Conservation (phyloP, 2,888 invertebrate species). For the Saturnia japonica region DNA sequence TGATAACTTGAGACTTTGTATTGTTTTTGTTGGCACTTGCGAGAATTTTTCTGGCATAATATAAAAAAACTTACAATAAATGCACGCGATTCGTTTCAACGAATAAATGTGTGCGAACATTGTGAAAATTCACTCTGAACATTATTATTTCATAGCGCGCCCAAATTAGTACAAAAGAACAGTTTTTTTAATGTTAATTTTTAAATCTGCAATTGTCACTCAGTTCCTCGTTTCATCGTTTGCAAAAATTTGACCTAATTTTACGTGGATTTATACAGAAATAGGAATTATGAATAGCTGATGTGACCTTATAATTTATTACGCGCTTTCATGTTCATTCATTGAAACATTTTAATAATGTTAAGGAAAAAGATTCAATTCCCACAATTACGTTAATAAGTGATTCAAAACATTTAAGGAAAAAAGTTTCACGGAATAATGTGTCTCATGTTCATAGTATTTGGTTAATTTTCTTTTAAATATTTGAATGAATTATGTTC, state of each 20-base stretch:
- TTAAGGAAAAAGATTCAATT: slow-evolving; percentile 16
- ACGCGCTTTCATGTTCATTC: background rate
- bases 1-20: too few relatives aligned
- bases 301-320: background rate
- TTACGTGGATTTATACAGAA: background rate
- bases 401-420: slow-evolving; percentile 16
- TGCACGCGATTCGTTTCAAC: too few relatives aligned
- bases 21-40: too few relatives aligned
- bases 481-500: background rate
- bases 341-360: background rate
- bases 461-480: slow-evolving; percentile 12
- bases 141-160: too few relatives aligned
- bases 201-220: background rate
- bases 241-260: background rate
- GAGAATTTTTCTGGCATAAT: too few relatives aligned
- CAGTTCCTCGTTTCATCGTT: background rate
- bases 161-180: too few relatives aligned
- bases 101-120: too few relatives aligned
- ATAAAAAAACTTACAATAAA: too few relatives aligned
- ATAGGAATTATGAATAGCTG: background rate
- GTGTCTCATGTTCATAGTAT: background rate
- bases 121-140: too few relatives aligned
- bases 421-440: slow-evolving; percentile 20
- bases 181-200: background rate
- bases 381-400: background rate